Percentiles rank a stretch among this genome's conserved stretches.
phyloP scores from a whole-genome alignment of 2,888 invertebrate genomes.

The Luperina nickerlii region DNA sequence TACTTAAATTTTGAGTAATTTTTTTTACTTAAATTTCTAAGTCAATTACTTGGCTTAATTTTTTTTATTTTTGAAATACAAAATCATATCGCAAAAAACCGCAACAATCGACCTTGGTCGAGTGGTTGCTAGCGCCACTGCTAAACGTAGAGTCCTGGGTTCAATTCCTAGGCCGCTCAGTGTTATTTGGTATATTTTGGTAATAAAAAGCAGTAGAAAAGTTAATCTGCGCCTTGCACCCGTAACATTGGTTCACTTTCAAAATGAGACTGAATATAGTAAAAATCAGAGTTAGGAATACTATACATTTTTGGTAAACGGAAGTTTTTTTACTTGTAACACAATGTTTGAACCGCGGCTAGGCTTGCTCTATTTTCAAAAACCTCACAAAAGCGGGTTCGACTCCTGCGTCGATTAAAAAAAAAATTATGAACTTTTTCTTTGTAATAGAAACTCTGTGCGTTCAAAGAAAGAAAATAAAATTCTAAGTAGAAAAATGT shows the following conservation, averaged over 20 bases:
- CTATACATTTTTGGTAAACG: conserved; percentile 50
- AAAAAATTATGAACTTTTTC: not conserved
- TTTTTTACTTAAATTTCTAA: not conserved
- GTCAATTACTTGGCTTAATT: not conserved
- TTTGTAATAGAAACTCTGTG: not conserved
- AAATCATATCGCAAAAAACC: not conserved
- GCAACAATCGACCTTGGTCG: not conserved
- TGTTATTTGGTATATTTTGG: not conserved
- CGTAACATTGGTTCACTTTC: conserved; percentile 54
- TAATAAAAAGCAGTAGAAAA: not conserved
- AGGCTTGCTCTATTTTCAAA: not conserved
- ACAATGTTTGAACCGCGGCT: not conserved
- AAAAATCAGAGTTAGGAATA: conserved; percentile 27
- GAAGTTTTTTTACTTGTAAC: conserved; percentile 35
- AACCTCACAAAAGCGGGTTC: conserved; percentile 38
- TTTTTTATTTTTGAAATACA: not conserved
- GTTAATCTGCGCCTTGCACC: not conserved
- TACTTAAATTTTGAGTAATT: not conserved
- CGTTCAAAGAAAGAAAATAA: not conserved
- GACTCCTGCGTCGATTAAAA: conserved; percentile 28
- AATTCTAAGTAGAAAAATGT: not conserved
- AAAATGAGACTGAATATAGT: conserved; percentile 16
- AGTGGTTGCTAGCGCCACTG: not conserved
- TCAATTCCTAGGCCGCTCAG: conserved; percentile 22
- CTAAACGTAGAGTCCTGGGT: not conserved